Conservation (phyloP, 2,113 vertebrate genomes). For the Coreoperca whiteheadi region DNA sequence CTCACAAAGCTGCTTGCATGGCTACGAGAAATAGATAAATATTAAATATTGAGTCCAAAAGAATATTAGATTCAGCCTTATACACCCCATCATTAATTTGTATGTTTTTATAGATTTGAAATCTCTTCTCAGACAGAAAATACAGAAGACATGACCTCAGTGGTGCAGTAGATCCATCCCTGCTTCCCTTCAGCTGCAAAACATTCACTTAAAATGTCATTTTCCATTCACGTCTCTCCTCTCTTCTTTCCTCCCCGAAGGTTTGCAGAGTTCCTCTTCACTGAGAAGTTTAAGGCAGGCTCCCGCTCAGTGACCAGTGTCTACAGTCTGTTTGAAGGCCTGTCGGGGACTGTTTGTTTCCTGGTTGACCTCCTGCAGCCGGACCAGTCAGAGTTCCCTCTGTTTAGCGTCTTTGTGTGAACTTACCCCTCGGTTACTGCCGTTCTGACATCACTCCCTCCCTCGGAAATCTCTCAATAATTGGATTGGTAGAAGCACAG, state of each 20-base stretch:
- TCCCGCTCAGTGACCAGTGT: conserved; percentile 87
- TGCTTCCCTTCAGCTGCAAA: not conserved
- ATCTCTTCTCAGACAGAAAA: not conserved
- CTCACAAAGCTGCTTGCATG: not conserved
- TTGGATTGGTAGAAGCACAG: not conserved
- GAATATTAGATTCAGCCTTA: not conserved
- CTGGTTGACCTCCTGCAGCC: conserved; percentile 92
- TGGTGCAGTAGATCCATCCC: not conserved
- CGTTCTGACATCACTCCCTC: conserved; percentile 1
- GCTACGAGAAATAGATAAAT: not conserved
- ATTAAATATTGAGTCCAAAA: not conserved
- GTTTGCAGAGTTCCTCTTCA: conserved; percentile 94
- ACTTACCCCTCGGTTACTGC: not conserved
- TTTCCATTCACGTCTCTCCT: not conserved
- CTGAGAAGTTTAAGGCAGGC: conserved; percentile 90
- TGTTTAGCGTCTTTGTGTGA: conserved; percentile 93
- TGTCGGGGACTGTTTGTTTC: conserved; percentile 92
- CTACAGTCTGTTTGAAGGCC: conserved; percentile 91
- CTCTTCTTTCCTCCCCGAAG: conserved; percentile 70
- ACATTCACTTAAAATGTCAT: conserved; percentile 15
- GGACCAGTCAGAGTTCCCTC: conserved; percentile 90
- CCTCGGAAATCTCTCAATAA: conserved; percentile 10
- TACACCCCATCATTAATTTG: not conserved
- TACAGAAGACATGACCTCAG: not conserved
- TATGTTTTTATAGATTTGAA: not conserved